These are phyloP conservation scores for Lucifuga dentata DNA, from an alignment of 2,113 vertebrate genomes.

Conservation along the genomic window DNA sequence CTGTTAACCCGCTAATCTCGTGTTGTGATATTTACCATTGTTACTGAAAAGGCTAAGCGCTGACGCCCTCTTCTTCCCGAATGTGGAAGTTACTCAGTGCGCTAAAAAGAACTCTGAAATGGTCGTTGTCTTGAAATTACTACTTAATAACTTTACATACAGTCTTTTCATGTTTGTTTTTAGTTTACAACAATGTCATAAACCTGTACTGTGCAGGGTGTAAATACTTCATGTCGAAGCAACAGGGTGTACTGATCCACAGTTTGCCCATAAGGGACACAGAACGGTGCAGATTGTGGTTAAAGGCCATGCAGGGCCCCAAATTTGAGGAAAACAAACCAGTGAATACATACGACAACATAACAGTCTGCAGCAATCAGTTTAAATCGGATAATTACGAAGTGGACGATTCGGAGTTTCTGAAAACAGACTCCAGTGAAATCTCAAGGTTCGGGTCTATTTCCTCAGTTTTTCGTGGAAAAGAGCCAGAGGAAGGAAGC, in stretches of 20 bases:
- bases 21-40: too few relatives aligned
- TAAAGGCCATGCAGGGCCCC: too few relatives aligned
- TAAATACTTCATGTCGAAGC: constrained; percentile 10
- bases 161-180: background rate
- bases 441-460: too few relatives aligned
- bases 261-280: constrained; percentile 13
- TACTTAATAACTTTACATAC: too few relatives aligned
- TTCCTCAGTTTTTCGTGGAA: too few relatives aligned
- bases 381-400: background rate
- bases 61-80: background rate
- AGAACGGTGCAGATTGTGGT: constrained; percentile 14
- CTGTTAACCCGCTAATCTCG: too few relatives aligned
- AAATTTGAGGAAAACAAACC: constrained; percentile 28
- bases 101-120: background rate
- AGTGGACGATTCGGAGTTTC: too few relatives aligned
- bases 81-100: background rate
- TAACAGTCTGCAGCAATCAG: constrained; percentile 19
- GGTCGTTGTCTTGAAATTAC: background rate
- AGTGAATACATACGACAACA: constrained; percentile 1
- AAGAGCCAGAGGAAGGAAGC: too few relatives aligned
- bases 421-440: too few relatives aligned
- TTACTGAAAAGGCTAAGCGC: background rate
- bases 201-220: constrained; percentile 33
- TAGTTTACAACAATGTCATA: background rate
- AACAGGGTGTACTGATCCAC: constrained; percentile 15